Percentiles rank a stretch among this genome's conserved stretches.
These are phyloP conservation scores for Luehdorfia chinensis DNA, from an alignment of 1,140 invertebrate species.

Conservation along the genomic window DNA sequence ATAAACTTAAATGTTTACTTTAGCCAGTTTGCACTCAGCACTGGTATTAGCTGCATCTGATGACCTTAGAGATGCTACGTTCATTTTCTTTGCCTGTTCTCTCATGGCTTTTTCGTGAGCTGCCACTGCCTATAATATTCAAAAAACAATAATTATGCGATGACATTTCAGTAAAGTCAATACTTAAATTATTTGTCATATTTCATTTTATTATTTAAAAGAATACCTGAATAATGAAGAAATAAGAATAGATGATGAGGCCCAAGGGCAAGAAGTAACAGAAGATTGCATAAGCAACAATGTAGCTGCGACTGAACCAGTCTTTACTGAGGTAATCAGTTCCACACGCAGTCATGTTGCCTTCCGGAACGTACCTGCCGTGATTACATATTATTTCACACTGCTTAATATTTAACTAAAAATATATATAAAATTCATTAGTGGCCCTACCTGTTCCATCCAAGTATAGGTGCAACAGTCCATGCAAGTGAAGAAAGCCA, in stretches of 20 bases:
- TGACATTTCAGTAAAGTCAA: too few relatives aligned
- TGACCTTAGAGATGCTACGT: conserved; percentile 82
- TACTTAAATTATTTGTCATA: background rate
- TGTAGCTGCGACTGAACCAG: conserved; percentile 80
- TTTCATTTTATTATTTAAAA: too few relatives aligned
- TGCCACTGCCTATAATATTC: conserved; percentile 77
- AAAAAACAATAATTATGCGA: background rate
- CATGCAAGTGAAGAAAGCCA: conserved; percentile 84
- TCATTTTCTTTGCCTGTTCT: conserved; percentile 86
- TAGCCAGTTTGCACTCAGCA: conserved; percentile 81
- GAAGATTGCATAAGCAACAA: conserved; percentile 80
- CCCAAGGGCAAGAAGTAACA: conserved; percentile 81
- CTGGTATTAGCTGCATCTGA: conserved; percentile 80
- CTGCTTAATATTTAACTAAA: too few relatives aligned
- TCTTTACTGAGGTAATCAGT: conserved; percentile 86
- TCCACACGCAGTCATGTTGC: conserved; percentile 88
- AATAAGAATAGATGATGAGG: conserved; percentile 85
- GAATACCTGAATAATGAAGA: conserved; percentile 83
- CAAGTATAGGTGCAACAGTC: conserved; percentile 84
- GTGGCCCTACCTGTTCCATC: conserved; percentile 83
- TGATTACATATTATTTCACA: too few relatives aligned
- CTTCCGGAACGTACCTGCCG: conserved; percentile 85
- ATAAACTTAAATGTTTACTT: conserved; percentile 62
- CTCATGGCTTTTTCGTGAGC: conserved; percentile 84
- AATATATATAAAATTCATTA: too few relatives aligned